Conservation (phyloP, 1,140 invertebrate genomes). For the Hydropsyche tenuis region DNA sequence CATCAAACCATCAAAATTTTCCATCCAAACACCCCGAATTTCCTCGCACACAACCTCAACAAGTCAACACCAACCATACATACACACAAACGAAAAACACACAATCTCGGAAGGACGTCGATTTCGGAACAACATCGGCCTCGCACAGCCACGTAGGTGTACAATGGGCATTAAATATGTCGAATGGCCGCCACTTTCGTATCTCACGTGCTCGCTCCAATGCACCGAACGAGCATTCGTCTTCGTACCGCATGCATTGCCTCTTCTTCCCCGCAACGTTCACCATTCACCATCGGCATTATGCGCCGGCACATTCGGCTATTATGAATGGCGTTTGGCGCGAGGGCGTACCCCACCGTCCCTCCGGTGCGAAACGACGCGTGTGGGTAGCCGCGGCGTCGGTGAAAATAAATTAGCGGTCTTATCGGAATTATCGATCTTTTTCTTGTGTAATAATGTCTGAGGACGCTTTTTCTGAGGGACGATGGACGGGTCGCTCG, state of each 20-base stretch:
- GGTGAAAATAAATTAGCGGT: slow-evolving; percentile 36
- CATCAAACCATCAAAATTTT: no score
- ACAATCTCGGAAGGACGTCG: no score
- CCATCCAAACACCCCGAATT: no score
- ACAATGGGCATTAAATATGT: slow-evolving; percentile 50
- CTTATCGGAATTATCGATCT: slow-evolving; percentile 45
- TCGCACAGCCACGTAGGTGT: slow-evolving; percentile 35
- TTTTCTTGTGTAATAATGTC: no score
- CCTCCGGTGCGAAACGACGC: slow-evolving; percentile 16
- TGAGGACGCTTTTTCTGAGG: no score
- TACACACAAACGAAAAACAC: no score
- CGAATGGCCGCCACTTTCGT: slow-evolving; percentile 37
- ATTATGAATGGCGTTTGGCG: slow-evolving; percentile 44
- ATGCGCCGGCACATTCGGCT: slow-evolving; percentile 23
- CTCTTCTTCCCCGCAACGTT: no score
- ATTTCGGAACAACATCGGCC: neutral
- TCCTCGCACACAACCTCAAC: no score
- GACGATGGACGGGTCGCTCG: no score
- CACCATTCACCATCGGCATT: no score
- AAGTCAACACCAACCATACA: no score
- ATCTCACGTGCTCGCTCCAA: neutral
- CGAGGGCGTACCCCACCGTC: slow-evolving; percentile 27
- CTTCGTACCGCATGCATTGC: no score
- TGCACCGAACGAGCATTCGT: slow-evolving; percentile 12
- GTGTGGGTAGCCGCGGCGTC: slow-evolving; percentile 26